phyloP scores from a whole-genome alignment of 2,113 vertebrate genomes.

The Greenwoodochromis staneri region DNA sequence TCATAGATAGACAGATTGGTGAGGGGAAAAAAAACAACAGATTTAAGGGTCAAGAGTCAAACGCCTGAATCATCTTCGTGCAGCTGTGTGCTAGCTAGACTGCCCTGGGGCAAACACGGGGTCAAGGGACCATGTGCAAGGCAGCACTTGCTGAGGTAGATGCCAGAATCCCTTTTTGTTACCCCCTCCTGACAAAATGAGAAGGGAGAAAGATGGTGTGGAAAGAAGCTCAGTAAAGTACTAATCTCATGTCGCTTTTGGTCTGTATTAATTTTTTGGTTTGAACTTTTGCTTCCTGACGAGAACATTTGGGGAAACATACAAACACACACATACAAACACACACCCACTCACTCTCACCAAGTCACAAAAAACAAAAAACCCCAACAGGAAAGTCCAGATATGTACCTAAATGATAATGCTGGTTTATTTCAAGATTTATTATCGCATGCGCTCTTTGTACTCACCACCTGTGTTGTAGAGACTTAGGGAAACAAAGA shows the following conservation, averaged over 20 bases:
- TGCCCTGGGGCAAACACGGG: not conserved
- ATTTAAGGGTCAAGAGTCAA: slow-evolving; percentile 56
- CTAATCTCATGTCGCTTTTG: not conserved
- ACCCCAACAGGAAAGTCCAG: rapidly evolving
- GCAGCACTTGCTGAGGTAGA: not conserved
- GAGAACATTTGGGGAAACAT: not conserved
- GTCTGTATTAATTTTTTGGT: not conserved
- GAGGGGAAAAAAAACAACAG: not conserved
- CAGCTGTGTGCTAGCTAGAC: slow-evolving; percentile 40
- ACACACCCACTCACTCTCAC: not conserved
- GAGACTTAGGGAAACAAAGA: not conserved
- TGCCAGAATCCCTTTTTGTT: not conserved
- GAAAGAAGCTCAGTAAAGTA: not conserved
- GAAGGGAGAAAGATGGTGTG: not conserved
- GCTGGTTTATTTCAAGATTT: not conserved
- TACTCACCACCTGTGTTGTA: not conserved
- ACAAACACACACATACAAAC: not conserved
- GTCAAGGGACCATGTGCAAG: not conserved
- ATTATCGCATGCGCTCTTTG: not conserved
- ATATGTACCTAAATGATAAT: not conserved
- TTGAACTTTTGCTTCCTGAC: not conserved
- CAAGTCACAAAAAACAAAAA: not conserved
- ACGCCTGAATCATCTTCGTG: slow-evolving; percentile 30
- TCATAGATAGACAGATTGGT: slow-evolving; percentile 37
- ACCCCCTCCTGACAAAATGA: not conserved